These are phyloP conservation scores for Oreocharis arfaki DNA, from an alignment of 2,113 vertebrate genomes.

Conservation along the genomic window DNA sequence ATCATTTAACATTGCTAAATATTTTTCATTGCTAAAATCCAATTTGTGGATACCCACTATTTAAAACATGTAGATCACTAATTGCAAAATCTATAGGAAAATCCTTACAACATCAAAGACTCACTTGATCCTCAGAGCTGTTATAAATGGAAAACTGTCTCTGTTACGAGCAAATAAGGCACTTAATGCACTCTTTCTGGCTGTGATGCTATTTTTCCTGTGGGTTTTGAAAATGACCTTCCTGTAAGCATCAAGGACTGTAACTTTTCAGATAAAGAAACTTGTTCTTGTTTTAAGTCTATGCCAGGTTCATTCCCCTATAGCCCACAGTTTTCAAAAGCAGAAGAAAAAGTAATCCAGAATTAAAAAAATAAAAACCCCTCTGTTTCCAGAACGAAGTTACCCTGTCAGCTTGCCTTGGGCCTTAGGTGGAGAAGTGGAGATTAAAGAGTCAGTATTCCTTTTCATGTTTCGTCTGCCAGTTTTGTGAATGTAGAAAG, in stretches of 20 bases:
- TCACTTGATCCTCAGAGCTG: constrained; percentile 61
- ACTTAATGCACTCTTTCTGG: constrained; percentile 57
- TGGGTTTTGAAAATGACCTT: constrained; percentile 79
- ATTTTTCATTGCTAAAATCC: constrained; percentile 49
- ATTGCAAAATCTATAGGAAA: constrained; percentile 75
- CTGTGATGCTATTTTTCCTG: constrained; percentile 67
- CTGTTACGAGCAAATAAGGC: constrained; percentile 69
- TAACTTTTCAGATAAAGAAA: constrained; percentile 78
- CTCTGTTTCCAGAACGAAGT: constrained; percentile 79
- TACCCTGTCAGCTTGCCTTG: constrained; percentile 87
- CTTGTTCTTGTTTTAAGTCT: constrained; percentile 76
- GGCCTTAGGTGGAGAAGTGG: constrained; percentile 83
- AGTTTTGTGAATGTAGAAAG: constrained; percentile 83
- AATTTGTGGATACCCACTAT: constrained; percentile 45
- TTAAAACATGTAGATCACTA: constrained; percentile 69
- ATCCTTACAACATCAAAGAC: constrained; percentile 65
- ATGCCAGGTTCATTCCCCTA: constrained; percentile 72
- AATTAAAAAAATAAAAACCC: constrained; percentile 67
- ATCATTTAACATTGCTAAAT: constrained; percentile 57
- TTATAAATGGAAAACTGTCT: constrained; percentile 67
- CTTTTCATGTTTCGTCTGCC: constrained; percentile 88
- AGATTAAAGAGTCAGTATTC: constrained; percentile 93
- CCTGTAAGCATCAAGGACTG: constrained; percentile 77
- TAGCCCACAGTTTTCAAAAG: constrained; percentile 78
- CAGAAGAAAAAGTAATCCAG: constrained; percentile 76